Conservation (phyloP, 2,113 vertebrate genomes). For the Grantiella picta region DNA sequence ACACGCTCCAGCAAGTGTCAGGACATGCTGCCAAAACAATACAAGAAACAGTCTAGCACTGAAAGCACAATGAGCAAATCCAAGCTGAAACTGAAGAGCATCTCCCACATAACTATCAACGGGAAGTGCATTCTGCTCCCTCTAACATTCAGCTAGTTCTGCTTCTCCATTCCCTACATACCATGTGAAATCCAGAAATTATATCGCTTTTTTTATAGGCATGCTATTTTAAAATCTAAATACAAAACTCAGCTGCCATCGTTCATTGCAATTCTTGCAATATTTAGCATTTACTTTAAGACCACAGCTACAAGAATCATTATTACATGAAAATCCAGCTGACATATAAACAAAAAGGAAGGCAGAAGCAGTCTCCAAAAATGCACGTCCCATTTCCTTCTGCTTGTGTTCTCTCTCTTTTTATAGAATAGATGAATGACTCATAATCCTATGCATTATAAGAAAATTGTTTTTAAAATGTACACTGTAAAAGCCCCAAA, state of each 20-base stretch:
- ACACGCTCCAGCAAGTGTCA: background rate
- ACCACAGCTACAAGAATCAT: background rate
- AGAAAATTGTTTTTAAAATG: background rate
- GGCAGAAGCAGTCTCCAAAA: conserved; percentile 22
- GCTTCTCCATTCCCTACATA: background rate
- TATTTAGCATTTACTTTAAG: conserved; percentile 36
- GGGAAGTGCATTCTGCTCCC: background rate
- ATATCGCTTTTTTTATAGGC: background rate
- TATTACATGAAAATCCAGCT: conserved; percentile 6
- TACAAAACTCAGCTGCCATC: background rate
- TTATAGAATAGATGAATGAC: conserved; percentile 28
- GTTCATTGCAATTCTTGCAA: background rate
- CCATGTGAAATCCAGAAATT: background rate
- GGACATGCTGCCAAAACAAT: conserved; percentile 20
- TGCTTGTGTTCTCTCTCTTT: conserved; percentile 33
- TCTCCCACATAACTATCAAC: background rate
- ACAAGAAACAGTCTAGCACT: background rate
- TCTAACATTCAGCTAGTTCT: background rate
- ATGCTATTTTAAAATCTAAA: background rate
- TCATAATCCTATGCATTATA: conserved; percentile 8
- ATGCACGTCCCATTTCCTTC: conserved; percentile 37
- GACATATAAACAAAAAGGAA: conserved; percentile 25
- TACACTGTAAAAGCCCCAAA: background rate
- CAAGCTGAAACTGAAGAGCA: background rate
- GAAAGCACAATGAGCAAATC: background rate